A percentile compares a stretch with the other conserved stretches of the same genome.
phyloP scores from a whole-genome alignment of 2,888 invertebrate genomes.

The Lingula anatina region DNA sequence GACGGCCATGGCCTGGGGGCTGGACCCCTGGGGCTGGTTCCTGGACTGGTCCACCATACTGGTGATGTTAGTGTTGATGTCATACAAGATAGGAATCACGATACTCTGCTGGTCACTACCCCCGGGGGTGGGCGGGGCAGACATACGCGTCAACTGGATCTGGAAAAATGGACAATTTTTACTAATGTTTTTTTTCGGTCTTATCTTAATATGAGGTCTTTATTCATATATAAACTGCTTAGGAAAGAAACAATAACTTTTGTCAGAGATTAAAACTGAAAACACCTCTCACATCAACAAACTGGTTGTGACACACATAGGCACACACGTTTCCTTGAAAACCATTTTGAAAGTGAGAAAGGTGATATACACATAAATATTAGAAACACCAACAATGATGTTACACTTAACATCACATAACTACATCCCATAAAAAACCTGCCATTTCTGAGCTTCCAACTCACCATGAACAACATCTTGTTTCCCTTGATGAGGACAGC shows the following conservation, averaged over 20 bases:
- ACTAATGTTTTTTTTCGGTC: too few relatives aligned
- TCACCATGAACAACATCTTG: conserved; percentile 86
- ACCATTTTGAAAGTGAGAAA: background rate
- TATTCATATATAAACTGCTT: too few relatives aligned
- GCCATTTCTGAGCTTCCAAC: too few relatives aligned
- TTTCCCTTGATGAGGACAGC: conserved; percentile 78
- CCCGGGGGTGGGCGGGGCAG: conserved; percentile 53
- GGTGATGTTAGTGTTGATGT: conserved; percentile 78
- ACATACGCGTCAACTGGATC: conserved; percentile 72
- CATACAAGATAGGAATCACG: conserved; percentile 85
- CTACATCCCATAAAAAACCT: background rate
- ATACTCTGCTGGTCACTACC: conserved; percentile 65
- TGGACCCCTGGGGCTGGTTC: conserved; percentile 47
- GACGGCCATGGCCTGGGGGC: conserved; percentile 27
- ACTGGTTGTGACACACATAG: too few relatives aligned
- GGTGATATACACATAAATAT: background rate
- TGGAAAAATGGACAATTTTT: conserved; percentile 48
- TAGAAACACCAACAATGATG: background rate
- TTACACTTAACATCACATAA: background rate
- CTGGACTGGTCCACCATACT: conserved; percentile 64
- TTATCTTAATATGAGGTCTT: too few relatives aligned
- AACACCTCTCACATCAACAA: background rate
- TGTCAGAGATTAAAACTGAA: background rate
- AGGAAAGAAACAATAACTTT: too few relatives aligned
- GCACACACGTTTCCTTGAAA: background rate